A percentile compares a stretch with the other conserved stretches of the same genome.
Evolutionary conservation across 2,888 invertebrate genomes (phyloP).

Genomic region (Xylota sylvarum): DNA sequence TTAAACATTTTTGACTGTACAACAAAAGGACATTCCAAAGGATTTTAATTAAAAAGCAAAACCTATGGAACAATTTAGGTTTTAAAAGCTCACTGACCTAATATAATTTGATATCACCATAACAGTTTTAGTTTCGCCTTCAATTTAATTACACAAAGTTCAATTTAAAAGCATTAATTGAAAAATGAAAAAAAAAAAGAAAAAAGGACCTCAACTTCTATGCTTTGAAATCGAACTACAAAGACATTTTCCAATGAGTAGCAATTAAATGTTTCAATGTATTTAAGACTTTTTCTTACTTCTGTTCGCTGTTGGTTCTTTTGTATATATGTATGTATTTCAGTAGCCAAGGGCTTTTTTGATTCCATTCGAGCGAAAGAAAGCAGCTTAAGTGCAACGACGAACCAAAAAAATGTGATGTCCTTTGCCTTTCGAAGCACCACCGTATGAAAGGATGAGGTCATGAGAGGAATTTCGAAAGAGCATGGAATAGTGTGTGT

Average conservation of each 20-base stretch:
- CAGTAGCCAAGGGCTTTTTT: constrained; percentile 31
- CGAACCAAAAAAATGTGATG: constrained; percentile 12
- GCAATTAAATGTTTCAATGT: constrained; percentile 60
- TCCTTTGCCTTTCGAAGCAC: constrained; percentile 32
- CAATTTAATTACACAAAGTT: constrained; percentile 53
- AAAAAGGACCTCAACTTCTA: not conserved
- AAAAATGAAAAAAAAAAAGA: constrained; percentile 27
- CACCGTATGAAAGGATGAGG: constrained; percentile 3
- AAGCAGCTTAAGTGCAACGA: constrained; percentile 18
- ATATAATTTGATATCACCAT: constrained; percentile 1
- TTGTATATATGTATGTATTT: not conserved
- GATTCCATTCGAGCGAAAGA: constrained; percentile 32
- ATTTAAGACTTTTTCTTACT: constrained; percentile 20
- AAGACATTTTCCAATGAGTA: constrained; percentile 62
- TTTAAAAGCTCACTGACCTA: constrained; percentile 20
- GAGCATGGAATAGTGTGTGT: not conserved
- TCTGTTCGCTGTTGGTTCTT: not conserved
- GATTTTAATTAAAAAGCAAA: not conserved
- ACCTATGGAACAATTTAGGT: not conserved
- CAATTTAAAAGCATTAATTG: constrained; percentile 52
- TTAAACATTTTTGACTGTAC: not conserved
- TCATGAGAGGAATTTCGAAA: constrained; percentile 22
- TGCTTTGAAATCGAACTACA: constrained; percentile 62
- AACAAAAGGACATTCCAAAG: constrained; percentile 1
- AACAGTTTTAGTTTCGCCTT: constrained; percentile 16